Conservation (phyloP, 2,113 vertebrate species). For the Oxygymnocypris stewartii region DNA sequence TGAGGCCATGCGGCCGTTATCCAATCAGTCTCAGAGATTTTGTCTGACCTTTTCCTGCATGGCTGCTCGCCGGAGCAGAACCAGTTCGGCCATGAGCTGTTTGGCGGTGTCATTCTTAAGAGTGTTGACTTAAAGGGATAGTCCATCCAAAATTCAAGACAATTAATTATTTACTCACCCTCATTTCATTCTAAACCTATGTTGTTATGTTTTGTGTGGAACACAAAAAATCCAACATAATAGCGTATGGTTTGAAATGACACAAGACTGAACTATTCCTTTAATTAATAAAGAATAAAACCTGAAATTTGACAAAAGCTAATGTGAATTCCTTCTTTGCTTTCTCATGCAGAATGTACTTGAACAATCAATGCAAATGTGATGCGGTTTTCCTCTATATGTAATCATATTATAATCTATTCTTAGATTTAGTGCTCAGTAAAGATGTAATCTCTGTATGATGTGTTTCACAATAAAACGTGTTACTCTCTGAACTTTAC, state of each 20-base stretch:
- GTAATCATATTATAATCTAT: neutral
- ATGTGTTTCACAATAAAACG: neutral
- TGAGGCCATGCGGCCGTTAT: constrained; percentile 39
- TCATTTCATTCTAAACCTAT: neutral
- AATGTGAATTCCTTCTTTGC: neutral
- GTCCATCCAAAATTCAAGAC: neutral
- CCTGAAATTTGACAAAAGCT: neutral
- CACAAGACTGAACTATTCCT: neutral
- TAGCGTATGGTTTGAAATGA: neutral
- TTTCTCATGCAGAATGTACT: neutral
- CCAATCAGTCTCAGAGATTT: constrained; percentile 42
- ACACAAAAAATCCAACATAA: neutral
- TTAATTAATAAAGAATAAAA: neutral
- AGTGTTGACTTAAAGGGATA: neutral
- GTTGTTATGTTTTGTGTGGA: too few species aligned
- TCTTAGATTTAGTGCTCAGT: neutral
- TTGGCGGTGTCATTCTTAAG: neutral
- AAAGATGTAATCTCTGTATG: neutral
- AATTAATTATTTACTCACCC: neutral
- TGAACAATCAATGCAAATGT: neutral
- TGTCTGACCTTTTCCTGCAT: constrained; percentile 51
- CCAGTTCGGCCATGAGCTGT: neutral
- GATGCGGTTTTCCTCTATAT: neutral
- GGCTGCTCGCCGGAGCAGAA: constrained; percentile 31
- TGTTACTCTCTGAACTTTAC: neutral